Evolutionary conservation across 2,888 invertebrate genomes (phyloP), one percentile per base, ranked within the genome.

Genomic region (Euproctis similis): DNA sequence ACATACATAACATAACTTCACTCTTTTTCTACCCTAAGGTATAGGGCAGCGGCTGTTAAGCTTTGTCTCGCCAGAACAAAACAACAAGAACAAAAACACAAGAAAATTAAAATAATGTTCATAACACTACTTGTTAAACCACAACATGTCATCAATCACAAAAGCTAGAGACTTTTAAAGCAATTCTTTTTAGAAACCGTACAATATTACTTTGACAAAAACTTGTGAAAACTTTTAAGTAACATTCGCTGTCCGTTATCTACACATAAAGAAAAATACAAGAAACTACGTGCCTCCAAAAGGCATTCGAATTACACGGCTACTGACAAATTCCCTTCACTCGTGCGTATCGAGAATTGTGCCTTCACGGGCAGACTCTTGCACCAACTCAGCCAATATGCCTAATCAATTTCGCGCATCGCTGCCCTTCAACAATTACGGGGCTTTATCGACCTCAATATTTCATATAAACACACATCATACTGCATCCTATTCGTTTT

Each of bases 361-460:
- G 42, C 31, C 32, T 45, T 41, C 38, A 44, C 39, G 39, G 26
- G 50, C 46, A 17, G 26, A 21, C 44, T 29, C 23, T 24, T 39
- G 45, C 48, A 42, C 38, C 25, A 28, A 53, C 49, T 54, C 58
- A 59, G 42, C 48, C 51, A n/a, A 47, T 47, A 45, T 48, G n/a
- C n/a, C n/a, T n/a, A 53, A 47, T 46, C 56, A 46, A 78, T 78
- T 81, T 72, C 69, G 63, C 72, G 73, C 66, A 56, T 70, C 63
- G 57, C 54, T 72, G 72, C 62, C 38, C 51, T n/a, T 29, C 63
- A 39, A 53, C 80, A 77, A 81, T 77, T 73, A 62, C 58, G 35
- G 41, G 45, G 49, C 50, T 48, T 59, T 49, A 57, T 46, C 46
- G 46, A 56, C 49, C 50, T 52, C 51, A 57, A 57, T 53, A 53